Evolutionary conservation across 2,888 invertebrate species (phyloP), one percentile per base, ranked within the genome.

Genomic region (Leistus spinibarbis): DNA sequence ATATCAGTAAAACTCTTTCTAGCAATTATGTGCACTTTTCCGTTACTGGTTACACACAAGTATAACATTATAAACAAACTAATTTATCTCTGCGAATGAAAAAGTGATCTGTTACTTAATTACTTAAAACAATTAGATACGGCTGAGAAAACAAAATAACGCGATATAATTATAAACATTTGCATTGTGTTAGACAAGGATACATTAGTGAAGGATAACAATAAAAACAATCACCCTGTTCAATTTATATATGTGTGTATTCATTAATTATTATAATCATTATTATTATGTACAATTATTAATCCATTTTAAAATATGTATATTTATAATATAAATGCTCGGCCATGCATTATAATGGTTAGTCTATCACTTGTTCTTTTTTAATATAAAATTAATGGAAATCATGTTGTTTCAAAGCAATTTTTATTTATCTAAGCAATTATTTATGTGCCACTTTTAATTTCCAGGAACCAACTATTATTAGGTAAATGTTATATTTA

Each of bases 251-350:
- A 70, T 70, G 54, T 70, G 70, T 70, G 63, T 70, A 70, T 70
- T 70, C 63, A 70, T 70, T 24, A 40, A 40, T 40, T 40, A 70
- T 40, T 40, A 40, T 40, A 27, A 27, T 70, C 53, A 70, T 70
- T 56, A 56, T 56, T 57, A 62, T 40, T 70, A 70, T 70, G 70
- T 70, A 70, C 70, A 70, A 70, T 70, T 40, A 40, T 40, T 62
- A 70, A 70, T 70, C 63, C 63, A 70, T 70, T 70, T 70, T 70
- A 70, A 70, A 70, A 70, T 70, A 70, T 70, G 70, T 70, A 70
- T 70, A 57, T 57, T 57, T 57, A 20, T 57, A 57, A 57, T 57
- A 70, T 54, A 70, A 70, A 70, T 70, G 63, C 70, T 63, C 63
- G 63, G 63, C 70, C 70, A 70, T 70, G 70, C 70, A 70, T 40